Evolutionary conservation across 2,113 vertebrate genomes (phyloP), one percentile per base, ranked within the genome.

Genomic region (Lutjanus erythropterus): DNA sequence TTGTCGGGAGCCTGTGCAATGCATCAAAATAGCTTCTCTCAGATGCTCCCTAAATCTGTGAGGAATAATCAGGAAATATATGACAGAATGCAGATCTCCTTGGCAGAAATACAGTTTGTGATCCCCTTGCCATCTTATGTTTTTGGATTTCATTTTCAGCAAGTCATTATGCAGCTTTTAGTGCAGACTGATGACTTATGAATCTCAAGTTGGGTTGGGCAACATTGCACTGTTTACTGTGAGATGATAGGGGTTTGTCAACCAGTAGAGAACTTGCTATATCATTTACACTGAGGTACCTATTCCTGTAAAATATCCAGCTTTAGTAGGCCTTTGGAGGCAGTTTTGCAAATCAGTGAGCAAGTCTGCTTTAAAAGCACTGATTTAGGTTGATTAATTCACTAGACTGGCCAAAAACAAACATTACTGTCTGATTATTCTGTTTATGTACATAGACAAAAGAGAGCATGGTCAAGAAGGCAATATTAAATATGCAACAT

Each of bases 1-100:
- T 56, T 56, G n/a, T 29, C 27, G 31, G 19, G 21, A 55, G 46
- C 70, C 42, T 50, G n/a, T 55, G 58, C 59, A 41, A 9, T 50
- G 53, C 41, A 58, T 74, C n/a, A 50, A 81, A 79, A 77, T 69
- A 71, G 66, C 61, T 75, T 39, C 5, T 35, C 47, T 60, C 70
- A 82, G 71, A 75, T 53, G 62, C 41, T 76, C 18, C 6, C 5
- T 0, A 41, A 55, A 61, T 44, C 71, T 76, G 50, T 27, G 10
- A 71, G 60, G 46, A 72, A 46, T 25, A 25, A 25, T 64, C 21
- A 14, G 29, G 31, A 64, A 55, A 68, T 46, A 69, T 47, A 62
- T 39, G 33, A 75, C 55, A 69, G 29, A 47, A 70, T 55, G 56
- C 58, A 49, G 41, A 70, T 35, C 29, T 37, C 44, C 42, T 47